These are phyloP conservation scores for Lymantria dispar DNA, from an alignment of 2,888 invertebrate species.

Conservation along the genomic window DNA sequence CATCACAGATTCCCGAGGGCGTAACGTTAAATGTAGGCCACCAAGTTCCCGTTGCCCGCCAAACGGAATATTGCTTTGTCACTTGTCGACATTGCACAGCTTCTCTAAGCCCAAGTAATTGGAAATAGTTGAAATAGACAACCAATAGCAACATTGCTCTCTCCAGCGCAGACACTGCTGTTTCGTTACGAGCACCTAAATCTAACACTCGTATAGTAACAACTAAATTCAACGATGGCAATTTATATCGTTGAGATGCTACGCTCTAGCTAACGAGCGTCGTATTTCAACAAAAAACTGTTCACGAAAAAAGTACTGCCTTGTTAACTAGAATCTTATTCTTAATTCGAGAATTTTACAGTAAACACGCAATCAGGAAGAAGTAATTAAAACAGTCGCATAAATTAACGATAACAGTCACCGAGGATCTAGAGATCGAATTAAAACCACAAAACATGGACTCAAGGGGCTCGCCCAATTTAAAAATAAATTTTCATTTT, in stretches of 20 bases:
- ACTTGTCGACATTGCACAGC: constrained; percentile 75
- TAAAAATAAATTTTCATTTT: constrained; percentile 30
- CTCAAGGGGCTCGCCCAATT: constrained; percentile 23
- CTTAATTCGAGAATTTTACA: constrained; percentile 18
- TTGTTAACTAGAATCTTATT: constrained; percentile 15
- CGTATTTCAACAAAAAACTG: constrained; percentile 13
- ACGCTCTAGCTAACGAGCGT: constrained; percentile 23
- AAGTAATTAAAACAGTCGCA: constrained; percentile 41
- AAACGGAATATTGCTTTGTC: constrained; percentile 80
- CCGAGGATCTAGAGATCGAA: constrained; percentile 29
- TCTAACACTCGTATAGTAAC: constrained; percentile 20
- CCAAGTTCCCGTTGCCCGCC: constrained; percentile 65
- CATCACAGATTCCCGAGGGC: constrained; percentile 77
- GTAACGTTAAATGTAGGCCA: constrained; percentile 77
- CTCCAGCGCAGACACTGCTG: constrained; percentile 16
- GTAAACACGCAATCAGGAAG: constrained; percentile 27
- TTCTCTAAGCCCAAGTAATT: constrained; percentile 80
- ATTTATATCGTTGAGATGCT: constrained; percentile 24
- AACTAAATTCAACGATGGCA: constrained; percentile 23
- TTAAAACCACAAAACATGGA: constrained; percentile 35
- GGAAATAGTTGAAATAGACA: constrained; percentile 81
- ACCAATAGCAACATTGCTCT: constrained; percentile 60
- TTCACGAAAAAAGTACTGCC: constrained; percentile 2
- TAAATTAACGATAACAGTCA: constrained; percentile 42
- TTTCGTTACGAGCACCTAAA: constrained; percentile 19